These are phyloP conservation scores for Cephus runcator DNA, from an alignment of 2,888 invertebrate species.

Conservation along the genomic window DNA sequence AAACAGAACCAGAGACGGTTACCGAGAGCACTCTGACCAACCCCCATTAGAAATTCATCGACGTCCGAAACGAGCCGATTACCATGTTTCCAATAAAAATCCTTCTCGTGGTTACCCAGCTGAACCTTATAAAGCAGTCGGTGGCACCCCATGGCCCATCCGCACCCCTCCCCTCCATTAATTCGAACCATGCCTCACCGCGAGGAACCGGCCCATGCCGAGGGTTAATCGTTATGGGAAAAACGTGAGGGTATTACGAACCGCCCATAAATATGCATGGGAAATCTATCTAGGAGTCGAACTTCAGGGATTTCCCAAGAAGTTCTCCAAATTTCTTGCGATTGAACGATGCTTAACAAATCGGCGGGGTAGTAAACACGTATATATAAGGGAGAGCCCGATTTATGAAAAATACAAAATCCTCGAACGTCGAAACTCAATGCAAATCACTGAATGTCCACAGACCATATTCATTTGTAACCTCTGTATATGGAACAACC, in stretches of 20 bases:
- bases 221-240: slow-evolving; percentile 46
- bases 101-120: background rate
- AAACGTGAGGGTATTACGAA: slow-evolving; percentile 11
- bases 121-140: slow-evolving; percentile 20
- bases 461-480: background rate
- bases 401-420: background rate
- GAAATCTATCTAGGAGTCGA: background rate
- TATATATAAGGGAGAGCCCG: background rate
- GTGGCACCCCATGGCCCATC: slow-evolving; percentile 8
- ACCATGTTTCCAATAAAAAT: slow-evolving; percentile 32
- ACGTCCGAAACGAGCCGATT: slow-evolving; percentile 39
- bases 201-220: slow-evolving; percentile 3
- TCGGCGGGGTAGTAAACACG: background rate
- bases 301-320: background rate
- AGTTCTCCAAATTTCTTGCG: background rate
- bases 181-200: slow-evolving; percentile 25
- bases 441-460: background rate
- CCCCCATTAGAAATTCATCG: slow-evolving; percentile 32
- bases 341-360: background rate
- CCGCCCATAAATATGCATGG: slow-evolving; percentile 41
- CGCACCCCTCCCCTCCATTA: slow-evolving; percentile 32
- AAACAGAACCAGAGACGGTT: background rate
- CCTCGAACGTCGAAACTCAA: background rate
- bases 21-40: background rate
- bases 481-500: background rate